These are phyloP conservation scores for Pyrgilauda ruficollis DNA, from an alignment of 2,113 vertebrate genomes.

Conservation along the genomic window DNA sequence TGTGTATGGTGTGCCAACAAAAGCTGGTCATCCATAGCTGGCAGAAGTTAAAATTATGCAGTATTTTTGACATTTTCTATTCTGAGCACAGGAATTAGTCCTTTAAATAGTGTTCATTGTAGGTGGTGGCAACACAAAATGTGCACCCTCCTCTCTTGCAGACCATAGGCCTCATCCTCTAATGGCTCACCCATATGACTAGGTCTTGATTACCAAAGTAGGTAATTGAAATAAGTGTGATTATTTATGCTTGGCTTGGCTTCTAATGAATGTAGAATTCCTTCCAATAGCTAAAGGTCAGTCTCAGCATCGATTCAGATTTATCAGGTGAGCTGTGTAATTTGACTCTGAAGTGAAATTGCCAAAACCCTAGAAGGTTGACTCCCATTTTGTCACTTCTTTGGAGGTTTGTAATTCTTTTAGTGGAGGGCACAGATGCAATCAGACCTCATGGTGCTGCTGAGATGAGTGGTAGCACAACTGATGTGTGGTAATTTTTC, in stretches of 20 bases:
- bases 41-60: background rate
- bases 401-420: background rate
- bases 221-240: background rate
- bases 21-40: background rate
- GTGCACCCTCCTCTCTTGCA: background rate
- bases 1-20: conserved; percentile 4
- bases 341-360: background rate
- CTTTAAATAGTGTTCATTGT: background rate
- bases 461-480: background rate
- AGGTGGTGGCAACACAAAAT: background rate
- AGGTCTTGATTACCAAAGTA: background rate
- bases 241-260: background rate
- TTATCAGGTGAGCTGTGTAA: background rate
- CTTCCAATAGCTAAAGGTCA: background rate
- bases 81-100: conserved; percentile 8
- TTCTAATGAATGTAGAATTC: background rate
- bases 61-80: conserved; percentile 45
- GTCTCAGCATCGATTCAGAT: background rate
- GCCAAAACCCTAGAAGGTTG: background rate
- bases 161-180: background rate
- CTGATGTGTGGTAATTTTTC: background rate
- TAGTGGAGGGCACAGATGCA: background rate
- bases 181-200: background rate
- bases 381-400: background rate
- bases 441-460: background rate